Evolutionary conservation across 1,140 invertebrate species (phyloP), one percentile per base, ranked within the genome.

Genomic region (Heliconius hermathena): DNA sequence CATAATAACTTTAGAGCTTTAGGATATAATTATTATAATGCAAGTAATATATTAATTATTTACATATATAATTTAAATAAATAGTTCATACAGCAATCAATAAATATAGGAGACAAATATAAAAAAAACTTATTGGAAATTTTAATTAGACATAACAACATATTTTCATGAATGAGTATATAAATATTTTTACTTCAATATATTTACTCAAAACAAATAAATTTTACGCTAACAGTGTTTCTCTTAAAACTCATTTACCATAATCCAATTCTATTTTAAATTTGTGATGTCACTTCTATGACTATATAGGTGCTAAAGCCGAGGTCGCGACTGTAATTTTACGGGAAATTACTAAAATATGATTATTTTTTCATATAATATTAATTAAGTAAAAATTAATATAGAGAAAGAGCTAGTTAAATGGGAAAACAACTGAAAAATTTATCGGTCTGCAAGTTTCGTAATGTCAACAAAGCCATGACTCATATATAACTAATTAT

Each of bases 401-500:
- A 29, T 60, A 60, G 8, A 3, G 2, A 9, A 13, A 13, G 8
- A 26, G 13, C 60, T 66, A 26, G 29, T 29, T 0, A 5, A 29
- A 66, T 11, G 0, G 4, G 60, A 60, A 73, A 78, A 73, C 52
- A 20, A 9, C 13, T 73, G 54, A 66, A 74, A 78, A 84, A 79
- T 74, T 75, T 70, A 75, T 66, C 38, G 41, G 57, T 20, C 38
- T 54, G 29, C n/a, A 74, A 77, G 77, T 85, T 78, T 81, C 78
- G 77, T 83, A 87, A 90, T 90, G 87, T 90, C 88, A 91, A 91
- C 90, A 90, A 89, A 86, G 74, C 76, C 46, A 83, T 85, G 80
- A 83, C 71, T 82, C 82, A 82, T 81, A 82, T 6, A 20, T 79
- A 33, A 49, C 36, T 46, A 74, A 80, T 57, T 73, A 29, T 83